phyloP scores from a whole-genome alignment of 2,797 vertebrate genomes.

The Apogon hyalosoma region DNA sequence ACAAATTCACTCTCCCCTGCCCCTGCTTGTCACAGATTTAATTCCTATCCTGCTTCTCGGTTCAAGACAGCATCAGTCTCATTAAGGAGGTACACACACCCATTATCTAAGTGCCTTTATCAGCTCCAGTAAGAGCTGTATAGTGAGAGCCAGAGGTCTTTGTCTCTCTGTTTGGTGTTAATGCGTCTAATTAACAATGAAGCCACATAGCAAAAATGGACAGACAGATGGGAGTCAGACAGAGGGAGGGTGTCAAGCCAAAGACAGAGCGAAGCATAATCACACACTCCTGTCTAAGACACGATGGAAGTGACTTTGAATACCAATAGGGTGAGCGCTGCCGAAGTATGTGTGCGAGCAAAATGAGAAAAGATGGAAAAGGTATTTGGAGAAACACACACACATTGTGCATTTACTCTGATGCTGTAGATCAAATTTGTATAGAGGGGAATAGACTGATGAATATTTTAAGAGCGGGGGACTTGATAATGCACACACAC shows the following conservation, averaged over 20 bases:
- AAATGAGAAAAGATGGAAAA: neutral
- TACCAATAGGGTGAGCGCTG: slow-evolving; percentile 8
- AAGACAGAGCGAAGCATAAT: slow-evolving; percentile 17
- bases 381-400: too few relatives aligned
- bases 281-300: slow-evolving; percentile 15
- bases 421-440: slow-evolving; percentile 11
- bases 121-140: neutral
- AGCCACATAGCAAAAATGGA: slow-evolving; percentile 19
- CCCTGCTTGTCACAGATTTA: neutral
- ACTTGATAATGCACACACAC: slow-evolving; percentile 1
- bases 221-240: slow-evolving; percentile 30
- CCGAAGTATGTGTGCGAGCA: neutral
- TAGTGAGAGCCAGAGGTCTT: slow-evolving; percentile 29
- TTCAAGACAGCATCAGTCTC: too few relatives aligned
- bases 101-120: slow-evolving; percentile 5
- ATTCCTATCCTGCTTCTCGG: neutral
- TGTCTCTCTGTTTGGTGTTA: slow-evolving; percentile 14
- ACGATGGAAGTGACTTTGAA: slow-evolving; percentile 36
- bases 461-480: slow-evolving; percentile 24
- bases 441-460: slow-evolving; percentile 14
- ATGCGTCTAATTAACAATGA: slow-evolving; percentile 48
- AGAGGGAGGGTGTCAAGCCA: slow-evolving; percentile 7
- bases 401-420: neutral
- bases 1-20: too few relatives aligned
- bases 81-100: too few relatives aligned